Conservation (phyloP, 2,113 vertebrate species). For the Lethenteron reissneri region DNA sequence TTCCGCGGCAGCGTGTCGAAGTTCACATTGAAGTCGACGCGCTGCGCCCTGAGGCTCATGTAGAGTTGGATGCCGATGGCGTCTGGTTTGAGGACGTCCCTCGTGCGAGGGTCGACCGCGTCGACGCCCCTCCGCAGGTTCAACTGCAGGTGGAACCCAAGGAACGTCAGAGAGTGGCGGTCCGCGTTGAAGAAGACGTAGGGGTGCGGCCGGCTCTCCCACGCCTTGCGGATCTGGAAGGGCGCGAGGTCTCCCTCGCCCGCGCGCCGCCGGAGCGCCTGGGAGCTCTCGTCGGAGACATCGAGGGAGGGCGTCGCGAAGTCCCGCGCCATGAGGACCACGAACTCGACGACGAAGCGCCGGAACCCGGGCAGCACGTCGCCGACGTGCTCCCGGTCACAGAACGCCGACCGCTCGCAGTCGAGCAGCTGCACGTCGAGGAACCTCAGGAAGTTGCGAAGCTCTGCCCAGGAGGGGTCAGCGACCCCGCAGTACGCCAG, state of each 20-base stretch:
- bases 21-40: constrained; percentile 56
- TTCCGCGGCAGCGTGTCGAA: constrained; percentile 43
- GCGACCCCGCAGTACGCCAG: constrained; percentile 49
- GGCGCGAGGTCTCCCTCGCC: constrained; percentile 53
- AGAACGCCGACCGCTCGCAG: constrained; percentile 63
- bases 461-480: constrained; percentile 71
- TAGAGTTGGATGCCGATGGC: constrained; percentile 40
- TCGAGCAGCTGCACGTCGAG: constrained; percentile 56
- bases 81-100: constrained; percentile 32
- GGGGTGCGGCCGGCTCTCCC: constrained; percentile 76
- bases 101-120: constrained; percentile 32
- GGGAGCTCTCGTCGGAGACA: constrained; percentile 58
- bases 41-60: constrained; percentile 31
- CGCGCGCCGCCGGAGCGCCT: constrained; percentile 17
- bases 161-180: constrained; percentile 62
- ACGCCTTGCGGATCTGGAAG: constrained; percentile 56
- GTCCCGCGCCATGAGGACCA: constrained; percentile 87
- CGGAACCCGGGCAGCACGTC: constrained; percentile 62
- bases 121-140: constrained; percentile 22
- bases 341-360: constrained; percentile 71
- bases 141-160: constrained; percentile 51
- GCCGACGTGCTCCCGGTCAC: constrained; percentile 28
- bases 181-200: constrained; percentile 85
- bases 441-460: constrained; percentile 62
- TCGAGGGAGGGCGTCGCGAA: constrained; percentile 67